Evolutionary conservation across 2,888 invertebrate genomes (phyloP).

Genomic region (Amiota mariae): DNA sequence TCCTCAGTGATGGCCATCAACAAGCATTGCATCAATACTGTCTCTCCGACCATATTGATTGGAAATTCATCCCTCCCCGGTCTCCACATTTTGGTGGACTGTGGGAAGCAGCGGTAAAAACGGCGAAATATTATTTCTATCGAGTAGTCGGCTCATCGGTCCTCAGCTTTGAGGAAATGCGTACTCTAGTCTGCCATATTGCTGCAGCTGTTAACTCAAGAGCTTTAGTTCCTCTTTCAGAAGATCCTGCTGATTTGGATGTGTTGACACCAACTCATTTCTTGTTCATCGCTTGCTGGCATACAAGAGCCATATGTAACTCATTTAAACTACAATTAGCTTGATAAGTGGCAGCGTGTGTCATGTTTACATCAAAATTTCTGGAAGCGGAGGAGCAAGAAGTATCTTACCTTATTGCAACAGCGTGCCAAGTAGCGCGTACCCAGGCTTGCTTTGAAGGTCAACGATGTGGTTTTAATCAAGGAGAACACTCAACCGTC

Average conservation of each 20-base stretch:
- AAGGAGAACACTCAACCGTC: too few species aligned
- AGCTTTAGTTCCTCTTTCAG: not conserved
- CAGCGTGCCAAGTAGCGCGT: too few species aligned
- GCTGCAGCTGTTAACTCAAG: conserved; percentile 37
- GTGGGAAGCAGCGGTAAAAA: conserved; percentile 34
- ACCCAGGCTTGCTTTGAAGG: not conserved
- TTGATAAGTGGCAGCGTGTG: not conserved
- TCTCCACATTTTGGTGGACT: conserved; percentile 38
- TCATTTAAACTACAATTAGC: conserved; percentile 34
- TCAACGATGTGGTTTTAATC: not conserved
- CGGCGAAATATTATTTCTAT: too few species aligned
- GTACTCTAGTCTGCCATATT: too few species aligned
- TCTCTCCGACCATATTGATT: conserved; percentile 9
- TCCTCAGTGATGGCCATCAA: conserved; percentile 28
- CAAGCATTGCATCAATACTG: conserved; percentile 27
- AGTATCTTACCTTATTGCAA: too few species aligned
- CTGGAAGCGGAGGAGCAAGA: too few species aligned
- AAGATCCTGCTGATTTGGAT: conserved; percentile 10
- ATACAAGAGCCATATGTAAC: conserved; percentile 44
- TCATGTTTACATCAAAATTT: not conserved
- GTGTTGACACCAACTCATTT: conserved; percentile 30
- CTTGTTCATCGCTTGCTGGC: conserved; percentile 18
- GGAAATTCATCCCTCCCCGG: conserved; percentile 32
- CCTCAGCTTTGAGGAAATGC: too few species aligned
- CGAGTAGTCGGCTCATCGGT: too few species aligned